Evolutionary conservation across 2,113 vertebrate genomes (phyloP).

Genomic region (Cyprinodon brontotheroides): DNA sequence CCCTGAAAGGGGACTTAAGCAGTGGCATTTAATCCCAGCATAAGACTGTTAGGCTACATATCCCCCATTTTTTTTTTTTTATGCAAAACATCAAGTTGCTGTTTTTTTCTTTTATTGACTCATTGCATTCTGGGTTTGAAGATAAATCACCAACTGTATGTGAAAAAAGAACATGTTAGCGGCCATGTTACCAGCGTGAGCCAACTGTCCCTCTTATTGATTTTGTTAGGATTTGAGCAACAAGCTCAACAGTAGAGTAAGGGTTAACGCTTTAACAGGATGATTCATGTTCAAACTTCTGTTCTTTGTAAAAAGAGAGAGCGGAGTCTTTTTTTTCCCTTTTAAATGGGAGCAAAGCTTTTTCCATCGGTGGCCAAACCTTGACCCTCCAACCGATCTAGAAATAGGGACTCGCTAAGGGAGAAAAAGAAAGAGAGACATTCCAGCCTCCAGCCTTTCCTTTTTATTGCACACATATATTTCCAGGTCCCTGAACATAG

Average conservation of each 20-base stretch:
- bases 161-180: neutral
- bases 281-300: conserved; percentile 61
- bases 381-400: conserved; percentile 79
- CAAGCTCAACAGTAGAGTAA: conserved; percentile 34
- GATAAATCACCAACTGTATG: neutral
- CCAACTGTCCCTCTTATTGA: conserved; percentile 5
- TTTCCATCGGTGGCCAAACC: conserved; percentile 80
- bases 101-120: neutral
- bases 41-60: no score
- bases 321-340: conserved; percentile 45
- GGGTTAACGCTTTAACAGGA: conserved; percentile 67
- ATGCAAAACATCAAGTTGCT: neutral
- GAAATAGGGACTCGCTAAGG: conserved; percentile 78
- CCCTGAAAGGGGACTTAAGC: no score
- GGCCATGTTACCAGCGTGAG: conserved; percentile 10
- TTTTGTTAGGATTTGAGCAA: conserved; percentile 5
- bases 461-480: conserved; percentile 55
- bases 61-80: neutral
- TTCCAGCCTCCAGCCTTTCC: conserved; percentile 63
- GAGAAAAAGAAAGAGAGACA: conserved; percentile 68
- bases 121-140: neutral
- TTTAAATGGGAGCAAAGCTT: conserved; percentile 77
- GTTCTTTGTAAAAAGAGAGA: conserved; percentile 57
- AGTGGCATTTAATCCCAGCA: no score
- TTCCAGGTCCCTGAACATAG: conserved; percentile 22